These are phyloP conservation scores for Digitonthophagus gazella DNA, from an alignment of 2,888 invertebrate species.

Conservation along the genomic window DNA sequence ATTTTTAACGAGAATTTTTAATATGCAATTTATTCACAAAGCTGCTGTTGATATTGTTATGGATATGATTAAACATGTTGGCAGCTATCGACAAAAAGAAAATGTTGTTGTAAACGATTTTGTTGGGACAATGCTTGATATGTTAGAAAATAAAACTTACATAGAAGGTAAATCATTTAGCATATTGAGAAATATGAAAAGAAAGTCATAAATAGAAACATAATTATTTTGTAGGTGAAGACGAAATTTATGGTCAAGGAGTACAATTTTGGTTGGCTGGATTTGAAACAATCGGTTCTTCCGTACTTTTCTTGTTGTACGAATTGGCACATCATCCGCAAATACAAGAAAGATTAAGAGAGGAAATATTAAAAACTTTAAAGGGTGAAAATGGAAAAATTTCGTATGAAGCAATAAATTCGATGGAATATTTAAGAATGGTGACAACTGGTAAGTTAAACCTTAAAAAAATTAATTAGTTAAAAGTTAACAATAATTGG, in stretches of 20 bases:
- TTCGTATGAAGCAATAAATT: background rate
- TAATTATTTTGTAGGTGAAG: background rate
- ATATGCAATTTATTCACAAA: background rate
- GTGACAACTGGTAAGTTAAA: background rate
- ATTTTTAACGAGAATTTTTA: background rate
- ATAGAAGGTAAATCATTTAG: background rate
- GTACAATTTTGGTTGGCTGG: conserved; percentile 13
- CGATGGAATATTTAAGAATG: conserved; percentile 3
- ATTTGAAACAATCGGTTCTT: conserved; percentile 11
- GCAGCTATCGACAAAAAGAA: background rate
- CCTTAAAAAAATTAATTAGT: background rate
- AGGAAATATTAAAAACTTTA: background rate
- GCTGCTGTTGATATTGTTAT: background rate
- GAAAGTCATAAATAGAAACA: too few relatives aligned
- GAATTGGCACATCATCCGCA: conserved; percentile 7
- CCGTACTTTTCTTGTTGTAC: background rate
- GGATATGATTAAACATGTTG: background rate
- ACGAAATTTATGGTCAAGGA: conserved; percentile 7
- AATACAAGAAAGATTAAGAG: conserved; percentile 30
- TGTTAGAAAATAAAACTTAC: background rate
- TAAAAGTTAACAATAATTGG: background rate
- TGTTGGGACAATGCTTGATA: background rate
- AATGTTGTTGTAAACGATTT: background rate
- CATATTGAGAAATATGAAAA: too few relatives aligned
- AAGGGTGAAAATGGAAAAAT: background rate